A percentile compares a stretch with the other conserved stretches of the same genome.
Conservation (phyloP, 2,797 vertebrate genomes). For the Chaetophractus vellerosus region DNA sequence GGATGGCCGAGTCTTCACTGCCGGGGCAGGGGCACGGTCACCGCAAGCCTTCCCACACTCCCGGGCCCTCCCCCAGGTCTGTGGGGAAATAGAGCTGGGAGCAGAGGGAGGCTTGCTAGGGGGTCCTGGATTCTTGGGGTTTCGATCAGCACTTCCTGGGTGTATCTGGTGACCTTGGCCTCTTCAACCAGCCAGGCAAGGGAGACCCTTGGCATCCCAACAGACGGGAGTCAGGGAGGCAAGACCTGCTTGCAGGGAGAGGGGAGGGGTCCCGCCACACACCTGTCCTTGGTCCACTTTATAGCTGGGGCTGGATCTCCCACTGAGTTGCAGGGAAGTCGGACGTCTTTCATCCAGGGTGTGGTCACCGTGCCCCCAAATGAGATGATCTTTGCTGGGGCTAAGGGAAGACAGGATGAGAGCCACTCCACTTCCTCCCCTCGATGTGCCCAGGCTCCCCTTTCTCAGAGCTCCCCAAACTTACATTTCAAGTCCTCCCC, state of each 20-base stretch:
- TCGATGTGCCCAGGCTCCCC: too few relatives aligned
- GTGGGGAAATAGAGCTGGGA: not conserved
- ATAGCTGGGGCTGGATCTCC: conserved; percentile 97
- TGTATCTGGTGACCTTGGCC: not conserved
- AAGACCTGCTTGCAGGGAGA: not conserved
- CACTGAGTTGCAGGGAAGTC: conserved; percentile 96
- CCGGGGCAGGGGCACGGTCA: not conserved
- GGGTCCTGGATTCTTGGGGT: not conserved
- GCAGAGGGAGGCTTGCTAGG: not conserved
- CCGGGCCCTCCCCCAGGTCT: not conserved
- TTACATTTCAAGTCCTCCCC: not conserved
- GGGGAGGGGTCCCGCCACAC: fast-evolving
- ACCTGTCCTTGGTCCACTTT: conserved; percentile 99
- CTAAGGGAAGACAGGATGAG: conserved; percentile 86
- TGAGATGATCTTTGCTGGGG: conserved; percentile 98
- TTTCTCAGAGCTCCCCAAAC: not conserved
- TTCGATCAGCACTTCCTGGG: not conserved
- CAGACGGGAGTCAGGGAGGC: not conserved
- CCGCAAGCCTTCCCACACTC: not conserved
- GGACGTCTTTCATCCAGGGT: conserved; percentile 99
- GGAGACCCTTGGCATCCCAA: not conserved
- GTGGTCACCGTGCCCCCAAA: conserved; percentile 98
- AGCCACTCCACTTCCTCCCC: not conserved
- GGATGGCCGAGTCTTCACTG: conserved; percentile 97
- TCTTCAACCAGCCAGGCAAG: not conserved